phyloP scores from a whole-genome alignment of 2,113 vertebrate species.

The Numenius arquata region DNA sequence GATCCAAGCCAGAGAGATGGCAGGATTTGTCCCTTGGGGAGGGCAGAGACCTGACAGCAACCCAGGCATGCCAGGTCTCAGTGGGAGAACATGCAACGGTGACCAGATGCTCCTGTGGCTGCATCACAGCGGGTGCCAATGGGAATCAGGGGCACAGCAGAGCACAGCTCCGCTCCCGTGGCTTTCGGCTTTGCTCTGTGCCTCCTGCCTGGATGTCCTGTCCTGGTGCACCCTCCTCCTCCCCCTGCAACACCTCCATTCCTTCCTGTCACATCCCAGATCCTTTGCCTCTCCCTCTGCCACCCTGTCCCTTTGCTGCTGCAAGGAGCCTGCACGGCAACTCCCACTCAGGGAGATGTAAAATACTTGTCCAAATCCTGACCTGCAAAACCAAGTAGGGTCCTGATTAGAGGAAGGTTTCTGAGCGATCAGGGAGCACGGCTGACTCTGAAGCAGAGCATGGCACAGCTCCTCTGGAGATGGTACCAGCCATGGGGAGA shows the following conservation, averaged over 20 bases:
- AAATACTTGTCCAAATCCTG: not conserved
- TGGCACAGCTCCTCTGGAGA: not conserved
- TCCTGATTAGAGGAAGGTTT: not conserved
- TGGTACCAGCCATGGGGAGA: not conserved
- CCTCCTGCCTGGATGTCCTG: too few species aligned
- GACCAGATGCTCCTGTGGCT: not conserved
- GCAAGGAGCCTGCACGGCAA: not conserved
- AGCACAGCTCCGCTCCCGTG: not conserved
- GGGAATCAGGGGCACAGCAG: not conserved
- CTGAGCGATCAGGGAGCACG: not conserved
- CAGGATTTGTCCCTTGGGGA: not conserved
- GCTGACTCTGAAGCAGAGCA: not conserved
- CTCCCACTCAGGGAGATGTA: not conserved
- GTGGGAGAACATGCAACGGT: not conserved
- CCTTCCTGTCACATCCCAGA: fast-evolving
- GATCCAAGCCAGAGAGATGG: not conserved
- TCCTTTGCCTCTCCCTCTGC: not conserved
- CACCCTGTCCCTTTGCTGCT: not conserved
- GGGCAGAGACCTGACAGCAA: not conserved
- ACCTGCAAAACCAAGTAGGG: not conserved
- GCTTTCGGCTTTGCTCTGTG: fast-evolving
- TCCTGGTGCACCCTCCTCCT: not conserved
- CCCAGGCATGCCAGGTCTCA: not conserved
- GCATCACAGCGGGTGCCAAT: not conserved
- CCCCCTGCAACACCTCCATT: not conserved